phyloP scores from a whole-genome alignment of 2,888 invertebrate species.

The Lysandra coridon region DNA sequence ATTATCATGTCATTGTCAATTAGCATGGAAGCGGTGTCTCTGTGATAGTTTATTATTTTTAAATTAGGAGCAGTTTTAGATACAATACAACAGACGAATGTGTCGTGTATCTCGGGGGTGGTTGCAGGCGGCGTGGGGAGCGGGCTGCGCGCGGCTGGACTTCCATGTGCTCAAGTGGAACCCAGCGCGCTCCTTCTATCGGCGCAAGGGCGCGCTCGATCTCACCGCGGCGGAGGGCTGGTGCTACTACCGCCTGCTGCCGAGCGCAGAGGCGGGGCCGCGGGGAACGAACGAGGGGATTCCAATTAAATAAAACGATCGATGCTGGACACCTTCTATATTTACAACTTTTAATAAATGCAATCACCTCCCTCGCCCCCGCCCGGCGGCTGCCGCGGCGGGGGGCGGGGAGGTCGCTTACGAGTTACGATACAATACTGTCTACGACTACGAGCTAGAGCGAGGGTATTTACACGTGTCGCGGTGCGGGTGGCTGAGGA shows the following conservation, averaged over 20 bases:
- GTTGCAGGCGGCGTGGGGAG: slow-evolving; percentile 29
- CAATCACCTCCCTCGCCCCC: slow-evolving; percentile 41
- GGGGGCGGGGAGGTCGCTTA: background rate
- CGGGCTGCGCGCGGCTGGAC: slow-evolving; percentile 30
- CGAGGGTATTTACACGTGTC: slow-evolving; percentile 5
- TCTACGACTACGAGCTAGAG: background rate
- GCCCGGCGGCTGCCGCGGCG: slow-evolving; percentile 8
- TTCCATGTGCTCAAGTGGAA: slow-evolving; percentile 35
- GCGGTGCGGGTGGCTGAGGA: background rate
- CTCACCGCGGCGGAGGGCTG: slow-evolving; percentile 32
- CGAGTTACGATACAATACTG: background rate
- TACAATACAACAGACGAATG: background rate
- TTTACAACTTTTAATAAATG: slow-evolving; percentile 51
- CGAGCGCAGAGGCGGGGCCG: background rate
- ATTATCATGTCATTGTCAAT: no score
- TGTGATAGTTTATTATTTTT: no score
- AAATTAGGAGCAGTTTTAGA: no score
- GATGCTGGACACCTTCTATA: slow-evolving; percentile 40
- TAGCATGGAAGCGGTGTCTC: no score
- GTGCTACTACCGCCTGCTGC: slow-evolving; percentile 32
- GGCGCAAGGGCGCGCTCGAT: slow-evolving; percentile 29
- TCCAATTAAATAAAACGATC: background rate
- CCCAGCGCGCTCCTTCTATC: slow-evolving; percentile 32
- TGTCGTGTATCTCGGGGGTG: background rate
- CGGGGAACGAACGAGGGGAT: background rate